Conservation (phyloP, 53 echinoderm and acorn worm species). For the Echinometra lucunter region DNA sequence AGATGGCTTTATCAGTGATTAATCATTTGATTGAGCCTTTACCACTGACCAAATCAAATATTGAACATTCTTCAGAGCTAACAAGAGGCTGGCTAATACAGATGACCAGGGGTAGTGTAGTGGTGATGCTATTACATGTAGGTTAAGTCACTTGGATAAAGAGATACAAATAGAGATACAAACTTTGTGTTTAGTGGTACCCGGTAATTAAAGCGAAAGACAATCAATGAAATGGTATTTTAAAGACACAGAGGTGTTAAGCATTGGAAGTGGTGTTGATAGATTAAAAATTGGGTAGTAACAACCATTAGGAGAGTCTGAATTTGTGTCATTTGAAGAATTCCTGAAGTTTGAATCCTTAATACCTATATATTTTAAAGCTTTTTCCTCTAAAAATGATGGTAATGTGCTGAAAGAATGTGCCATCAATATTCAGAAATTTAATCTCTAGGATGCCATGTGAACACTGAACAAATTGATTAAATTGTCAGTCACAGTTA, state of each 20-base stretch:
- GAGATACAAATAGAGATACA: neutral
- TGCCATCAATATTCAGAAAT: neutral
- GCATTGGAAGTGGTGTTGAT: neutral
- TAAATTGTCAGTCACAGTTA: no score
- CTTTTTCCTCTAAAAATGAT: neutral
- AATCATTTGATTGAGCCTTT: neutral
- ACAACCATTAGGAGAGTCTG: no score
- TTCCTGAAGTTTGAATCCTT: no score
- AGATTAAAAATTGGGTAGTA: neutral
- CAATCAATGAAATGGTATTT: neutral
- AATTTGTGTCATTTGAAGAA: neutral
- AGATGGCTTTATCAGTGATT: neutral
- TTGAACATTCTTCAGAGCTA: neutral
- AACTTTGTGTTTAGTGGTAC: neutral
- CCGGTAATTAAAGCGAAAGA: constrained; percentile 21
- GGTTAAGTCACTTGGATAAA: constrained; percentile 29
- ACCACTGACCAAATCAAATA: constrained; percentile 30
- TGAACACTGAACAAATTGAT: neutral
- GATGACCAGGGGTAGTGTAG: neutral
- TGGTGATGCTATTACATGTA: neutral
- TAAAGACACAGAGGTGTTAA: constrained; percentile 43
- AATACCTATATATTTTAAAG: no score
- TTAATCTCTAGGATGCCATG: neutral
- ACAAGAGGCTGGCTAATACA: neutral
- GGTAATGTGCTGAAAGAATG: neutral